Base-by-base conservation (phyloP, 2,797 vertebrate species). In the Sebastes nivosus region DNA sequence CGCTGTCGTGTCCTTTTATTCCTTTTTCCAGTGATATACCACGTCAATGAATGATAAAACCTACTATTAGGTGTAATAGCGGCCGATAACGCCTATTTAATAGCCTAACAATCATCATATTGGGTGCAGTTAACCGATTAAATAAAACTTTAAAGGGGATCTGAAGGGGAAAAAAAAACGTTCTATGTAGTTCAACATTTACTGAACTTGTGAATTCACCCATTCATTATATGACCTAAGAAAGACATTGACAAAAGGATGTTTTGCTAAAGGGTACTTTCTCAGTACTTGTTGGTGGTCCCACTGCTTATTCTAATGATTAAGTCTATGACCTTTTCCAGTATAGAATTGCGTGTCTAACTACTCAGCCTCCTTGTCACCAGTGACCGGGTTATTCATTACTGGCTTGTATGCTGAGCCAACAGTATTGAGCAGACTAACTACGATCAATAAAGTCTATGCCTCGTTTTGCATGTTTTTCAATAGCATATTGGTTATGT, bases 311-410 rank as follows among this genome's bases (percentile, higher is more conserved):
- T 34, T 63, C 42, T 71, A 87, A 82, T 83, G 70, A 87, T 73
- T 52, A 70, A 79, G 60, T 87, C 20, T 22, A 4, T 86, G 82
- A 79, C 83, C 83, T 46, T 91, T 91, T 89, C 22, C 11, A 70
- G 60, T 87, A 70, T 67, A 71, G 65, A 67, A 67, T 14, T 68
- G 63, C 29, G 16, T 65, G 16, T 75, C 79, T 55, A 61, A 64
- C 52, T 22, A 59, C 52, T 27, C 18, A 1, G 58, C 61, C 63
- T 73, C 60, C 64, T 16, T 58, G 27, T 85, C 76, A 84, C 59
- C 72, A 75, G 9, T 38, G 61, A 29, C 18, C 34, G 20, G 27
- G 25, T 63, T 85, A 89, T 81, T 77, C 64, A 84, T 84, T 75
- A 67, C 57, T 20, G 54, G 46, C 34, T 75, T 8, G 0, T 66